Evolutionary conservation across 2,113 vertebrate species (phyloP).

Genomic region (Sisor rabdophorus): DNA sequence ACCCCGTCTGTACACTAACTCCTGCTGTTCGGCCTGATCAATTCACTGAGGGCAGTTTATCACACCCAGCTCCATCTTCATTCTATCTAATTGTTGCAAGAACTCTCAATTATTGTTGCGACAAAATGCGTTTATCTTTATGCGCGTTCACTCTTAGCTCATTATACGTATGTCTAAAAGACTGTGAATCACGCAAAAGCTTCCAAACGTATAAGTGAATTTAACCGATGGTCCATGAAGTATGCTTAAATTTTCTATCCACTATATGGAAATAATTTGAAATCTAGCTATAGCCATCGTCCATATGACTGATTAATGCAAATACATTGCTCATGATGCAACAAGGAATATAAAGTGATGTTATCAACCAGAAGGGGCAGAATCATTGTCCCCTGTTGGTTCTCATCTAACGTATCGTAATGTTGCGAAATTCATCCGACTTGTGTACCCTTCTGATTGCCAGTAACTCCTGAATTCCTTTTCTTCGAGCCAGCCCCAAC

Average conservation of each 20-base stretch:
- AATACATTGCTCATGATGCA: background rate
- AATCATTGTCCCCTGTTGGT: background rate
- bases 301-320: background rate
- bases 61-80: slow-evolving; percentile 30
- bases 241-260: background rate
- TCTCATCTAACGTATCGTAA: background rate
- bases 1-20: slow-evolving; percentile 42
- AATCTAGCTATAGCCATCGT: background rate
- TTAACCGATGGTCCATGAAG: background rate
- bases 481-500: background rate
- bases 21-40: slow-evolving; percentile 39
- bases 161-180: slow-evolving; percentile 30
- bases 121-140: slow-evolving; percentile 46
- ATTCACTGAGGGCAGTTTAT: slow-evolving; percentile 43
- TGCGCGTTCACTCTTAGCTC: slow-evolving; percentile 24
- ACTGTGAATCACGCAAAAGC: slow-evolving; percentile 19
- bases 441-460: slow-evolving; percentile 6
- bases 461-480: slow-evolving; percentile 8
- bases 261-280: background rate
- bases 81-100: slow-evolving; percentile 42
- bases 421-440: slow-evolving; percentile 2
- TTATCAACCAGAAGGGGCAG: background rate
- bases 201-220: background rate
- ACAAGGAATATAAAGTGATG: background rate
- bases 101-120: slow-evolving; percentile 42